Evolutionary conservation across 2,888 invertebrate species (phyloP), one percentile per base, ranked within the genome.

Genomic region (Rotaria socialis): DNA sequence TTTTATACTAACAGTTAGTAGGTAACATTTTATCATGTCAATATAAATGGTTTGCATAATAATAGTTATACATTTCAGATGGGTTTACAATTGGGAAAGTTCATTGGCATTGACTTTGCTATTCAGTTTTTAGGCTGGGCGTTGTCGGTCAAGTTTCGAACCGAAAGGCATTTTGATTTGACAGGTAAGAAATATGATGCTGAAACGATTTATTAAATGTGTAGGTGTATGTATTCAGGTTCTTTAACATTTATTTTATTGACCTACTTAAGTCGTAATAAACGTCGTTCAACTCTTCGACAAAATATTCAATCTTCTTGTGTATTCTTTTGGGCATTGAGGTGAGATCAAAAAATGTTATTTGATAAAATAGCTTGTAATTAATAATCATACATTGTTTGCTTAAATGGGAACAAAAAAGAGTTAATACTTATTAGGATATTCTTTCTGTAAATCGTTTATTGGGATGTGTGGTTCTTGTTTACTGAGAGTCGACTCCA

Each of bases 91-190:
- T 2, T 80, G 11, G 80, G 47, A 24, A 87, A 86, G 85, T 60
- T 86, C 74, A 84, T 87, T 6, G 86, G 80, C 16, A 75, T 91
- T 19, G 91, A 91, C 87, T 90, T 91, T 87, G 90, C 90, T 4
- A 89, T 91, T n/a, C 91, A 91, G 88, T 90, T 90, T 90, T 87
- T 88, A 6, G 89, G 89, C 14, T 91, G 90, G 89, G 88, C 89
- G 1, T 87, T 90, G 3, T 90, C 91, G n/a, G 88, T 89, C 0
- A 87, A 88, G 14, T 87, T 91, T 8, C 89, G 90, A 87, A 91
- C 91, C 8, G 91, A 91, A 88, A 91, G 91, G 87, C 91, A 91
- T 88, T 91, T 90, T 88, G 91, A 91, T 88, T 86, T 91, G 43
- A 90, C 91, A 88, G 91, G 91, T 91, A 88, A 84, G 75, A 52